These are phyloP conservation scores for Pantala flavescens DNA, from an alignment of 1,140 invertebrate species.

Conservation along the genomic window DNA sequence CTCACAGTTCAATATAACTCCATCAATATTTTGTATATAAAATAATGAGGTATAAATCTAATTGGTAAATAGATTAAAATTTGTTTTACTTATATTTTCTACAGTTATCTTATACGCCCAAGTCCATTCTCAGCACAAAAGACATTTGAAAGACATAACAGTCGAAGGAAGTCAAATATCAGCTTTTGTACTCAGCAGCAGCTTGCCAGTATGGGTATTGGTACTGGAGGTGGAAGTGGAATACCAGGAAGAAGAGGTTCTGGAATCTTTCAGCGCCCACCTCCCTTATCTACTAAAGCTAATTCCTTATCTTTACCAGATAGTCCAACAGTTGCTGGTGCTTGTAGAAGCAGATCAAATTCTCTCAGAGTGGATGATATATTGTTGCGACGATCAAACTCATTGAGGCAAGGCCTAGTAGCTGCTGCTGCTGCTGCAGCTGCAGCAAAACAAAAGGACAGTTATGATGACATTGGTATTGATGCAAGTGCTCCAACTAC, in stretches of 20 bases:
- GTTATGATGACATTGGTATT: slow-evolving; percentile 68
- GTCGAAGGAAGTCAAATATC: slow-evolving; percentile 78
- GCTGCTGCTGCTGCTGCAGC: slow-evolving; percentile 26
- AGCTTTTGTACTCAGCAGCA: slow-evolving; percentile 69
- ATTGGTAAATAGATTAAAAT: no score
- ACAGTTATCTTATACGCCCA: slow-evolving; percentile 73
- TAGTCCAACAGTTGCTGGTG: slow-evolving; percentile 64
- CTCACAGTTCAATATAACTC: no score
- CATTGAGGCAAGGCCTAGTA: slow-evolving; percentile 60
- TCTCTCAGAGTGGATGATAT: slow-evolving; percentile 78
- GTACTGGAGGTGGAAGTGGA: slow-evolving; percentile 28
- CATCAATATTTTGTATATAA: no score
- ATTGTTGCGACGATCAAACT: slow-evolving; percentile 68
- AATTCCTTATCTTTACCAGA: slow-evolving; percentile 79
- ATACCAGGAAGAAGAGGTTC: slow-evolving; percentile 32
- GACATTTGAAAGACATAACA: slow-evolving; percentile 84
- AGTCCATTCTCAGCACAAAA: slow-evolving; percentile 88
- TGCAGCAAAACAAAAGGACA: slow-evolving; percentile 54
- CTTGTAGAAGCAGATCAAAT: slow-evolving; percentile 66
- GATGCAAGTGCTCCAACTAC: slow-evolving; percentile 21
- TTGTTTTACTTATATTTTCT: slow-evolving; percentile 23
- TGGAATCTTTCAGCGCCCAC: slow-evolving; percentile 51
- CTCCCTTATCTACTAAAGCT: slow-evolving; percentile 68
- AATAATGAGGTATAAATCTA: no score
- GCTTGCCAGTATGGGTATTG: slow-evolving; percentile 48